phyloP scores from a whole-genome alignment of 1,140 invertebrate species.

The Odontomachus brunneus region DNA sequence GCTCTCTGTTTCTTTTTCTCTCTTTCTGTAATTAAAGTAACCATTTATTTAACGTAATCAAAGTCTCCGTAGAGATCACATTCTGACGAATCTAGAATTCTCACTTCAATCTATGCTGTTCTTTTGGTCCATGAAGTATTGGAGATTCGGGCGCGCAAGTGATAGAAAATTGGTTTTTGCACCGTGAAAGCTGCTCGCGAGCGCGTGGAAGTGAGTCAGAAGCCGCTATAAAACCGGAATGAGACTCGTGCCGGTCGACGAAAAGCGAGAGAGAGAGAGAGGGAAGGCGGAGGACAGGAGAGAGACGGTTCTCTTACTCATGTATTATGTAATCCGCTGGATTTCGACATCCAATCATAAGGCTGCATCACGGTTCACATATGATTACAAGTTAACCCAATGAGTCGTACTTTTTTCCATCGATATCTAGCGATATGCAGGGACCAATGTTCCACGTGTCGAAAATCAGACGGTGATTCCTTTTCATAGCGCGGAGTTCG shows the following conservation, averaged over 20 bases:
- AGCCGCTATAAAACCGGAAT: slow-evolving; percentile 47
- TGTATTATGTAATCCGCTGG: slow-evolving; percentile 64
- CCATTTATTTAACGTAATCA: slow-evolving; percentile 5
- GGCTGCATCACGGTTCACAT: slow-evolving; percentile 1
- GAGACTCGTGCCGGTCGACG: slow-evolving; percentile 21
- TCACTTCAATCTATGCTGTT: not conserved
- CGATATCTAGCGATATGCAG: not conserved
- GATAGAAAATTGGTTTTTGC: slow-evolving; percentile 53
- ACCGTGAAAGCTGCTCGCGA: slow-evolving; percentile 10
- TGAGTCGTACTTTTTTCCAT: slow-evolving; percentile 32
- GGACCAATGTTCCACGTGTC: too few relatives aligned
- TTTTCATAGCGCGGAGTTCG: too few relatives aligned
- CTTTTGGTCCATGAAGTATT: slow-evolving; percentile 28
- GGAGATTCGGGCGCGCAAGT: slow-evolving; percentile 22
- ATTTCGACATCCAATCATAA: slow-evolving; percentile 62
- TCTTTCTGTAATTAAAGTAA: not conserved
- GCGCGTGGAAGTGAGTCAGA: slow-evolving; percentile 51
- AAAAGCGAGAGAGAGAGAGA: too few relatives aligned
- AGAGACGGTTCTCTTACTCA: slow-evolving; percentile 64
- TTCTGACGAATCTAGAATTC: slow-evolving; percentile 23
- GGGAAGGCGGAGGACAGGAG: too few relatives aligned
- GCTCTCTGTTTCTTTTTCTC: too few relatives aligned
- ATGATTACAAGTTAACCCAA: slow-evolving; percentile 37
- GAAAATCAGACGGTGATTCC: too few relatives aligned
- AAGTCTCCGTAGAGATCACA: not conserved